Conservation (phyloP, 1,140 invertebrate genomes). For the Drosophila nikananu region DNA sequence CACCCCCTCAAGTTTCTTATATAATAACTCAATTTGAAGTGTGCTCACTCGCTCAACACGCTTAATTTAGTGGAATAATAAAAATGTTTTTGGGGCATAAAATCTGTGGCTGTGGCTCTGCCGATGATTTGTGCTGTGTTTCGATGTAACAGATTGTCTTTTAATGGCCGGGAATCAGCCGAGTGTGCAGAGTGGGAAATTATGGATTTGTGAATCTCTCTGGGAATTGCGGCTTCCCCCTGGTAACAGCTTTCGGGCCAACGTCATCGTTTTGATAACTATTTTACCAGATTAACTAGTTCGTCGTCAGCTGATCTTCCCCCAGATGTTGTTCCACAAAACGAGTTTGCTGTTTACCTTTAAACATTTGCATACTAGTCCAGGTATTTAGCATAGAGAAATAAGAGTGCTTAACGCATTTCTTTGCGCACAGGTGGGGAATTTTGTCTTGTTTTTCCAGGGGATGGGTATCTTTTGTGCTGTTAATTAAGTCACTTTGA, state of each 20-base stretch:
- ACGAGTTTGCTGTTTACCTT: constrained; percentile 28
- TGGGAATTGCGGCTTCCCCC: neutral
- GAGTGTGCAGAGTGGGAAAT: constrained; percentile 18
- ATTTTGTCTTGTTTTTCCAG: neutral
- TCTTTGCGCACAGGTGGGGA: constrained; percentile 13
- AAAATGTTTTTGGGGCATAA: constrained; percentile 82
- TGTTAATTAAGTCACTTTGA: constrained; percentile 7
- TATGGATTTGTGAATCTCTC: constrained; percentile 7
- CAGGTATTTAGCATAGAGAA: constrained; percentile 21
- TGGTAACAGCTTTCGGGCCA: constrained; percentile 22
- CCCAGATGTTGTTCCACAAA: constrained; percentile 12
- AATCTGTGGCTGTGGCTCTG: constrained; percentile 55
- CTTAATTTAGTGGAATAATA: constrained; percentile 84
- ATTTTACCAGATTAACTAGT: constrained; percentile 31
- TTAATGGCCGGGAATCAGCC: constrained; percentile 58
- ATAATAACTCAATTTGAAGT: constrained; percentile 30
- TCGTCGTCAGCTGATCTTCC: constrained; percentile 20
- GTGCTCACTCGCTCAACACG: constrained; percentile 48
- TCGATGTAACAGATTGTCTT: constrained; percentile 83
- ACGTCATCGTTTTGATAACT: constrained; percentile 15
- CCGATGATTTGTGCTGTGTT: constrained; percentile 79
- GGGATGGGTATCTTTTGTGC: neutral
- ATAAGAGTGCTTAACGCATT: neutral
- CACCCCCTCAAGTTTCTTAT: constrained; percentile 2
- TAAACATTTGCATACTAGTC: constrained; percentile 19